Conservation (phyloP, 2,888 invertebrate species). For the Eupithecia abbreviata region DNA sequence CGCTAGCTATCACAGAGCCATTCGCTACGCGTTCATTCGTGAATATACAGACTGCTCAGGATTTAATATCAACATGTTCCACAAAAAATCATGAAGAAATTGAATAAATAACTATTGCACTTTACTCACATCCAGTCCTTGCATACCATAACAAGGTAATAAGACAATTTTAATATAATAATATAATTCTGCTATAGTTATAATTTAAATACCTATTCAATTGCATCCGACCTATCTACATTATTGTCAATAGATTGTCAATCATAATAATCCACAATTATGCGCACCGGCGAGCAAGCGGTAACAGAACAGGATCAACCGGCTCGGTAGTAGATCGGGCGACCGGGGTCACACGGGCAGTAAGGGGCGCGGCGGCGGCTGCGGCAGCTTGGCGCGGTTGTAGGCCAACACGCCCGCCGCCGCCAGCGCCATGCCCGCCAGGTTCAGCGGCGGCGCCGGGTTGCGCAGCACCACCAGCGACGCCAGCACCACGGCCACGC, state of each 20-base stretch:
- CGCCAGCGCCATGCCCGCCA: constrained; percentile 95
- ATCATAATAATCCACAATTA: not conserved
- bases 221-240: not conserved
- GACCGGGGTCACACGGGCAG: constrained; percentile 60
- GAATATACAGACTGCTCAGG: too few relatives aligned
- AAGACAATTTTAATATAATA: too few relatives aligned
- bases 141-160: too few relatives aligned
- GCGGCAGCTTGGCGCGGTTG: constrained; percentile 82
- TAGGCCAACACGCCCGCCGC: constrained; percentile 95
- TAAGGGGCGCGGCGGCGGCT: constrained; percentile 39
- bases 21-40: too few relatives aligned
- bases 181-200: not conserved
- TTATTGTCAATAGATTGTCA: not conserved
- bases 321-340: not conserved
- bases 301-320: not conserved
- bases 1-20: too few relatives aligned
- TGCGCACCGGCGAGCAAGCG: not conserved
- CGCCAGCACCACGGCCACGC: constrained; percentile 94
- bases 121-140: too few relatives aligned
- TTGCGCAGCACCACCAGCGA: constrained; percentile 94
- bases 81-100: too few relatives aligned
- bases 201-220: not conserved
- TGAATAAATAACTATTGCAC: too few relatives aligned
- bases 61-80: too few relatives aligned
- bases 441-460: constrained; percentile 94